These are phyloP conservation scores for Eulemur rubriventer DNA, from an alignment of 2,797 vertebrate species.

Conservation along the genomic window DNA sequence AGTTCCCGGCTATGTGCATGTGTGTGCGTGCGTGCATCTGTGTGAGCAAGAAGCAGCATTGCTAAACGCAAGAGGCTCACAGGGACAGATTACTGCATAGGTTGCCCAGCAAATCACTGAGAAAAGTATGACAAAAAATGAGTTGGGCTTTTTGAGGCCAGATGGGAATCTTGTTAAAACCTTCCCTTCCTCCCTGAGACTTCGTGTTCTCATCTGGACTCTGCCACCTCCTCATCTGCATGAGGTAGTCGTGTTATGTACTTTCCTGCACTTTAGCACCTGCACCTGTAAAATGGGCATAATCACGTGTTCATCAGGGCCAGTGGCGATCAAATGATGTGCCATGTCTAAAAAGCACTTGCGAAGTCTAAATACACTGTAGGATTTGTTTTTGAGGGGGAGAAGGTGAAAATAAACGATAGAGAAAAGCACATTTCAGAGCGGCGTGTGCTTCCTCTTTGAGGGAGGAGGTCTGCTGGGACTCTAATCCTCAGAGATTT, in stretches of 20 bases:
- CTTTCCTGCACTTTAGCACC: not conserved
- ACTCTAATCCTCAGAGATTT: constrained; percentile 54
- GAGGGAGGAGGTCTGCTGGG: not conserved
- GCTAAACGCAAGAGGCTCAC: not conserved
- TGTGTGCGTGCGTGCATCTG: not conserved
- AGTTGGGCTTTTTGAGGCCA: not conserved
- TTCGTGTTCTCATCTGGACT: not conserved
- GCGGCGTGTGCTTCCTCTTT: not conserved
- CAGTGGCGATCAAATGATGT: not conserved
- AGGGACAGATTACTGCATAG: not conserved
- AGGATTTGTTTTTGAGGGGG: not conserved
- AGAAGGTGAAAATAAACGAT: not conserved
- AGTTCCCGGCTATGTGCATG: not conserved
- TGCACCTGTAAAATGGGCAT: constrained; percentile 34
- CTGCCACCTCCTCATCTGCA: no score
- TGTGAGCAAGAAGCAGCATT: not conserved
- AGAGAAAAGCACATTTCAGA: constrained; percentile 50
- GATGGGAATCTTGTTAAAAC: not conserved
- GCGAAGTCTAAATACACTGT: not conserved
- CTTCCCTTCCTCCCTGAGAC: not conserved
- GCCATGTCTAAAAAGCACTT: not conserved
- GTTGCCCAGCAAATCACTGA: not conserved
- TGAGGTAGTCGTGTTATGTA: not conserved
- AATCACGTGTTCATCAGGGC: not conserved
- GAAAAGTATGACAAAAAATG: not conserved